Evolutionary conservation across 2,888 invertebrate species (phyloP).

Genomic region (Polyploca ridens): DNA sequence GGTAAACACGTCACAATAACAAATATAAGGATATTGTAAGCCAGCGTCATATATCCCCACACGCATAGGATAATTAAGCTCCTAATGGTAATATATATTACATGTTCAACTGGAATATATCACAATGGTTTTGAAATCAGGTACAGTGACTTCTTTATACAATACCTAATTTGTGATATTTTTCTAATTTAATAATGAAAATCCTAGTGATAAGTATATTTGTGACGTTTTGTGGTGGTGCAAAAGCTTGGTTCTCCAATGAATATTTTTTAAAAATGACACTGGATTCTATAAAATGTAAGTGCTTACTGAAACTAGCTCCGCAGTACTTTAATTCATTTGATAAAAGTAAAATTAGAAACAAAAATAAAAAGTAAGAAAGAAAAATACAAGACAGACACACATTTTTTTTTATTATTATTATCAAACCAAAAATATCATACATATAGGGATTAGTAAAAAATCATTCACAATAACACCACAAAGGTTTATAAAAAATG

Average conservation of each 20-base stretch:
- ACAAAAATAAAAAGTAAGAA: no score
- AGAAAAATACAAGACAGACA: no score
- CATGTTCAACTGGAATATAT: background rate
- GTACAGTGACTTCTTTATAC: background rate
- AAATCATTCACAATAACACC: no score
- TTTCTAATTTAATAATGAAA: background rate
- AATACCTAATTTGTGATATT: background rate
- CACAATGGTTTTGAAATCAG: background rate
- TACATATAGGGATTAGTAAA: no score
- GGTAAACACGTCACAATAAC: background rate
- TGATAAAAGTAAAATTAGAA: no score
- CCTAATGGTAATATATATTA: background rate
- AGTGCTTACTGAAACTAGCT: background rate
- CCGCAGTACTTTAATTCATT: no score
- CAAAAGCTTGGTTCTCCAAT: background rate
- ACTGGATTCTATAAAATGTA: conserved; percentile 6
- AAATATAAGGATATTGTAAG: background rate
- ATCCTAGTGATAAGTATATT: background rate
- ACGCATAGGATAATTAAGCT: background rate
- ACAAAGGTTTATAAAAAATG: no score
- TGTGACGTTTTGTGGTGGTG: background rate
- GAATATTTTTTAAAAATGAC: background rate
- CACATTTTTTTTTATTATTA: no score
- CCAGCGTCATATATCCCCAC: background rate
- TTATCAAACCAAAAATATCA: no score